A percentile compares a stretch with the other conserved stretches of the same genome.
Evolutionary conservation across 2,797 vertebrate species (phyloP).

Genomic region (Sphenopsis melanotis): DNA sequence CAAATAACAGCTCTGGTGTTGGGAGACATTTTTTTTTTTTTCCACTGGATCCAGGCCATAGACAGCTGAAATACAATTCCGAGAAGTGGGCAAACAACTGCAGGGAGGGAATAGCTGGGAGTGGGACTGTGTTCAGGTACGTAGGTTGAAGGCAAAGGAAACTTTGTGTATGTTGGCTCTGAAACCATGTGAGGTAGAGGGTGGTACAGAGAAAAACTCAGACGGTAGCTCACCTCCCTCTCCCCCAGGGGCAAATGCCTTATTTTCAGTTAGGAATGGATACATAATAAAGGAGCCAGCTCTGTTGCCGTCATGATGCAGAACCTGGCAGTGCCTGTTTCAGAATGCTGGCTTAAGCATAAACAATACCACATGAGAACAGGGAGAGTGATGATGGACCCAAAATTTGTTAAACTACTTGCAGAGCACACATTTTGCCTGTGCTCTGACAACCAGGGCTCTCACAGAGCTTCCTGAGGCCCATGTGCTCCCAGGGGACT

Average conservation of each 20-base stretch:
- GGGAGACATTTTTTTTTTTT: background rate
- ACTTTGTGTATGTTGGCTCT: constrained; percentile 56
- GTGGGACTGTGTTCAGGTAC: constrained; percentile 24
- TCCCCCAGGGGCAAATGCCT: constrained; percentile 38
- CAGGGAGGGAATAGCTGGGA: constrained; percentile 20
- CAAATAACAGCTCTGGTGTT: background rate
- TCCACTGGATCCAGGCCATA: background rate
- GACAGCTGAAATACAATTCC: background rate
- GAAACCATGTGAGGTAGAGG: constrained; percentile 52
- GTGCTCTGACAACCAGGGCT: background rate
- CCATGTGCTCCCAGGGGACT: rapidly evolving
- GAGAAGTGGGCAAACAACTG: constrained; percentile 18
- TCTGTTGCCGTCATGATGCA: constrained; percentile 29
- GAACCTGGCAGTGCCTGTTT: constrained; percentile 56
- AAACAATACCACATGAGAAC: constrained; percentile 48
- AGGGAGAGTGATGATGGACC: constrained; percentile 26
- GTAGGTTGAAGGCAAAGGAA: constrained; percentile 56
- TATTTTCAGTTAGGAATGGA: constrained; percentile 57
- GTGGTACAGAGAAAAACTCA: constrained; percentile 57
- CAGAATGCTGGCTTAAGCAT: constrained; percentile 50
- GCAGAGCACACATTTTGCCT: background rate
- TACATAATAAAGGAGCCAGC: constrained; percentile 49
- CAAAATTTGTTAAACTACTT: background rate
- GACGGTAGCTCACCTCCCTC: constrained; percentile 56
- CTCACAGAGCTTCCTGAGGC: background rate